Conservation (phyloP, 2,797 vertebrate species). For the Limnodromus scolopaceus region DNA sequence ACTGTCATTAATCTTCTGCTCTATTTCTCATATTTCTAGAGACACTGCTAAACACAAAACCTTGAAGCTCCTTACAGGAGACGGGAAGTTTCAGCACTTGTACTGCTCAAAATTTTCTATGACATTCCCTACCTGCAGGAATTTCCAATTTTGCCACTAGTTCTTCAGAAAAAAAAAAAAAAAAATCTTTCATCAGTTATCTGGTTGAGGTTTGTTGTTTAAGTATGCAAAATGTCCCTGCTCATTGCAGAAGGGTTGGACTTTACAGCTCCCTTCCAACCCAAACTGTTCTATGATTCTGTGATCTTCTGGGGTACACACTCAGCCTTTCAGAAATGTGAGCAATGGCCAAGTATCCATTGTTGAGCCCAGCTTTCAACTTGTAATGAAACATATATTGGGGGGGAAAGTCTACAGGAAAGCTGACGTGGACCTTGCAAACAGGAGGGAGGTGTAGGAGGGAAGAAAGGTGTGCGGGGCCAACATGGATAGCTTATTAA, state of each 20-base stretch:
- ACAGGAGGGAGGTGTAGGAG: neutral
- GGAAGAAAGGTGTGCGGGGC: neutral
- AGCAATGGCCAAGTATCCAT: fast-evolving
- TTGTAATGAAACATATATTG: neutral
- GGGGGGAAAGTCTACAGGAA: neutral
- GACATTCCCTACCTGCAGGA: neutral
- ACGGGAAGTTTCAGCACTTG: neutral
- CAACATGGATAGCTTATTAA: neutral
- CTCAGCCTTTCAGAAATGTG: neutral
- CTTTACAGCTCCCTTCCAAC: neutral
- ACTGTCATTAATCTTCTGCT: constrained; percentile 16
- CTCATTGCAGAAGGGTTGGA: neutral
- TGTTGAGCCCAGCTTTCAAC: neutral
- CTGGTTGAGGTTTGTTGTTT: neutral
- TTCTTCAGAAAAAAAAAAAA: neutral
- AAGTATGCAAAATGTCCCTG: neutral
- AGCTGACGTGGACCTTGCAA: neutral
- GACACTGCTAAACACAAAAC: neutral
- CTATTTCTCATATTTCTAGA: constrained; percentile 33
- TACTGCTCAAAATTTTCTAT: neutral
- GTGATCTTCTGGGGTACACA: fast-evolving
- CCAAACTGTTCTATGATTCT: neutral
- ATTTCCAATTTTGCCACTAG: neutral
- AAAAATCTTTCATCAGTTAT: neutral
- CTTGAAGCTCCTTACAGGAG: neutral